phyloP scores from a whole-genome alignment of 2,888 invertebrate species.

The Meghimatium bilineatum region DNA sequence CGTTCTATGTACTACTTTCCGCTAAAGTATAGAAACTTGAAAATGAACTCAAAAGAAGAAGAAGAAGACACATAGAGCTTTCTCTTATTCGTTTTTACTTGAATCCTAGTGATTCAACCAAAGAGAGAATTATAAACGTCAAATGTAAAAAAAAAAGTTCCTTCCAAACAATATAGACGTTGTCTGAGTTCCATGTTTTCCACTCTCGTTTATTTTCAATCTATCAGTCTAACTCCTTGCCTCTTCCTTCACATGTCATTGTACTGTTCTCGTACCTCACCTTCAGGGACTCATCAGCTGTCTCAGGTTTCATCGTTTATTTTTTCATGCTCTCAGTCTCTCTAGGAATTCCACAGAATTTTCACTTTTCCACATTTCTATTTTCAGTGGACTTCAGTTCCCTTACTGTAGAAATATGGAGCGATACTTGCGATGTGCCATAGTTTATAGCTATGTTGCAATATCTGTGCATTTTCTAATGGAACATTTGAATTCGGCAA shows the following conservation, averaged over 20 bases:
- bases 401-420: too few relatives aligned
- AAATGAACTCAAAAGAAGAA: too few relatives aligned
- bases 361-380: neutral
- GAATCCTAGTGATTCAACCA: neutral
- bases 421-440: too few relatives aligned
- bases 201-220: neutral
- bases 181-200: neutral
- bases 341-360: neutral
- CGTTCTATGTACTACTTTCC: too few relatives aligned
- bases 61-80: too few relatives aligned
- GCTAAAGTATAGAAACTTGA: too few relatives aligned
- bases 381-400: neutral
- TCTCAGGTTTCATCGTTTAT: conserved; percentile 12
- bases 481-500: too few relatives aligned
- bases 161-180: neutral
- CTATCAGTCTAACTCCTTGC: neutral
- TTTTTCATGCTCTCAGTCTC: neutral
- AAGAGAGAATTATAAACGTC: neutral
- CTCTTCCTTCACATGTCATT: neutral
- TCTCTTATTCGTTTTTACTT: too few relatives aligned
- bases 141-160: neutral
- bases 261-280: neutral
- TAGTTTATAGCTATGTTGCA: too few relatives aligned
- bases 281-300: neutral
- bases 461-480: too few relatives aligned